These are phyloP conservation scores for Parelbella ahira DNA, from an alignment of 2,888 invertebrate genomes.

Conservation along the genomic window DNA sequence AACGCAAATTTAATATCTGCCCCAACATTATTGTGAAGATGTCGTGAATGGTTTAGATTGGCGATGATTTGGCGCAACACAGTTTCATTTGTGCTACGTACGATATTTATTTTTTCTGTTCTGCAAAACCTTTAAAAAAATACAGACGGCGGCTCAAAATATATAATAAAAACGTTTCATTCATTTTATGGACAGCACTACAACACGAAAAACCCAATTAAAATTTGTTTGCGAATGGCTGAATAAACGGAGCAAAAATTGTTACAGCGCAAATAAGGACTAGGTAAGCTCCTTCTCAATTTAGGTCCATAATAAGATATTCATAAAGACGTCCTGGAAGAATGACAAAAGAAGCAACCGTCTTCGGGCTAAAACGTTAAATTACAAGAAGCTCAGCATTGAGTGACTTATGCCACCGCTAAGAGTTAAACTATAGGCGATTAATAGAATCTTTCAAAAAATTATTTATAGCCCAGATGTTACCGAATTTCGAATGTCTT, in stretches of 20 bases:
- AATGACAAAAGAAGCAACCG: constrained; percentile 57
- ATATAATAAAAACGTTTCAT: no score
- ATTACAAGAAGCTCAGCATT: constrained; percentile 45
- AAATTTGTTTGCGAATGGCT: constrained; percentile 72
- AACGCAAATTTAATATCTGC: no score
- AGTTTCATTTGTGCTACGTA: not conserved
- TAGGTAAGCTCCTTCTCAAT: constrained; percentile 70
- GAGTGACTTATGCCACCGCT: not conserved
- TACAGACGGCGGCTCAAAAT: constrained; percentile 7
- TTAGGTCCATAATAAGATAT: constrained; percentile 72
- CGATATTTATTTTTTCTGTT: not conserved
- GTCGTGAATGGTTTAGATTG: no score
- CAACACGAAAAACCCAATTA: constrained; percentile 70
- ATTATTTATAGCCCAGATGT: no score
- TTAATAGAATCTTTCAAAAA: no score
- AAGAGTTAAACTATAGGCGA: constrained; percentile 3
- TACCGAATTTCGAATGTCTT: no score
- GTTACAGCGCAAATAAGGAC: constrained; percentile 64
- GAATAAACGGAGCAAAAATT: constrained; percentile 67
- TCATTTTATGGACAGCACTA: constrained; percentile 53
- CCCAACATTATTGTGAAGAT: no score
- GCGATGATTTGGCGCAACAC: no score
- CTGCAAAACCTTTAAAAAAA: constrained; percentile 5
- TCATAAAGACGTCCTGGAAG: constrained; percentile 64
- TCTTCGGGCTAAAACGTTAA: constrained; percentile 56